Evolutionary conservation across 1,140 invertebrate species (phyloP).

Genomic region (Eupristina koningsbergeri): DNA sequence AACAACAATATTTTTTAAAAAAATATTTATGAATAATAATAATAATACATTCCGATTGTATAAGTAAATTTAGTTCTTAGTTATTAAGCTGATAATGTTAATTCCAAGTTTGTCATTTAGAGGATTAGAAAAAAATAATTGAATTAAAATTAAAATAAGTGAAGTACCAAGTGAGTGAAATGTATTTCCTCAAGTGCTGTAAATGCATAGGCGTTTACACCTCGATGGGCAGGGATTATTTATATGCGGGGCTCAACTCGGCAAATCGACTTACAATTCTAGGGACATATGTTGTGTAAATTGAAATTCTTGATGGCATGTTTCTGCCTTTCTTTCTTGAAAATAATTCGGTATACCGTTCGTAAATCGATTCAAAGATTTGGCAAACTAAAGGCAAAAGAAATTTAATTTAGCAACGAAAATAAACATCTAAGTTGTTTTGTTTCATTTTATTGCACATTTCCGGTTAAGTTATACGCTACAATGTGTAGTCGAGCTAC

Average conservation of each 20-base stretch:
- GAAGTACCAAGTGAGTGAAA: not conserved
- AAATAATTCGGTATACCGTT: not conserved
- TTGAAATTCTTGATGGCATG: slow-evolving; percentile 3
- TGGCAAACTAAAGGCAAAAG: not conserved
- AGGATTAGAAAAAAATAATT: not conserved
- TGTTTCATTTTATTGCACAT: not conserved
- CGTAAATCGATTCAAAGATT: not conserved
- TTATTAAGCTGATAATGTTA: no score
- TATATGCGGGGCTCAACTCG: slow-evolving; percentile 35
- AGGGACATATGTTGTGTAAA: slow-evolving; percentile 20
- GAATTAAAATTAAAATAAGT: not conserved
- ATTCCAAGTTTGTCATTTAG: no score
- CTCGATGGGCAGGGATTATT: not conserved
- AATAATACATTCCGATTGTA: no score
- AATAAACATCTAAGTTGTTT: not conserved
- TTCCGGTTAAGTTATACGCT: not conserved
- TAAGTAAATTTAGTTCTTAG: no score
- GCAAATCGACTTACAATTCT: slow-evolving; percentile 27
- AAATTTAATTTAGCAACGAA: not conserved
- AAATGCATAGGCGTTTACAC: not conserved
- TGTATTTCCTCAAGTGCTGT: not conserved
- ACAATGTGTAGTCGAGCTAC: not conserved
- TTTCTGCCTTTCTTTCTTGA: not conserved
- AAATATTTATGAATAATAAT: no score
- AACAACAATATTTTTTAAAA: no score